Base-by-base conservation (phyloP, 2,888 invertebrate species). In the Andrena praecox region DNA sequence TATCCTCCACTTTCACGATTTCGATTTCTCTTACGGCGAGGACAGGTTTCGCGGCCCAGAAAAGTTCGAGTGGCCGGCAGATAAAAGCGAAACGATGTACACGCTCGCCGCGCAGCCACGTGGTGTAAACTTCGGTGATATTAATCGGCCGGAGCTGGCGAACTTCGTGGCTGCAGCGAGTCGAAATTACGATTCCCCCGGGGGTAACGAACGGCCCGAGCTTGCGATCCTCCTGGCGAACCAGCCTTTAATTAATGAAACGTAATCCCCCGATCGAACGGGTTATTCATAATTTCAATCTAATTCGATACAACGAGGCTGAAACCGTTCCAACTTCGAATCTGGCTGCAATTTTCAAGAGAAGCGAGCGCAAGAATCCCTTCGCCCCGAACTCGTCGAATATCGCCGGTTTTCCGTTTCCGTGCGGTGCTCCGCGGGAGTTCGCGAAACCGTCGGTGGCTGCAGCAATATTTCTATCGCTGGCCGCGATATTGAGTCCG, bases 61-160 rank as follows among this genome's bases (percentile, higher is more conserved):
- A 68, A 68, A 79, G 50, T 78, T 78, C 29, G 7, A 20, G n/a
- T 5, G 27, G 29, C 4, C 16, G 2, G 12, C 0, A 62, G 72
- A 79, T 79, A 80, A 80, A 80, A 80, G 79, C 63, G 35, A 56
- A 78, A 59, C 80, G 79, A 24, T 72, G 71, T 80, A 80, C 79
- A 54, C 20, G 35, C 64, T 50, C 42, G 68, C 10, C 31, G 33
- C n/a, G 60, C 54, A 10, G 66, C 79, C 63, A 64, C 68, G 56
- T 64, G 71, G 42, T 62, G 72, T 68, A 67, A 79, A 80, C 72
- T 79, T 68, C n/a, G 24, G 6, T 8, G 56, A 63, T 79, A 80
- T 80, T 80, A 80, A 80, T 80, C 63, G 78, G 52, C n/a, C 8
- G 35, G 12, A 24, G 54, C 20, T 27, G 31, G 52, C 12, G 35